Conservation (phyloP, 2,797 vertebrate species). For the Pseudomugil gertrudae region DNA sequence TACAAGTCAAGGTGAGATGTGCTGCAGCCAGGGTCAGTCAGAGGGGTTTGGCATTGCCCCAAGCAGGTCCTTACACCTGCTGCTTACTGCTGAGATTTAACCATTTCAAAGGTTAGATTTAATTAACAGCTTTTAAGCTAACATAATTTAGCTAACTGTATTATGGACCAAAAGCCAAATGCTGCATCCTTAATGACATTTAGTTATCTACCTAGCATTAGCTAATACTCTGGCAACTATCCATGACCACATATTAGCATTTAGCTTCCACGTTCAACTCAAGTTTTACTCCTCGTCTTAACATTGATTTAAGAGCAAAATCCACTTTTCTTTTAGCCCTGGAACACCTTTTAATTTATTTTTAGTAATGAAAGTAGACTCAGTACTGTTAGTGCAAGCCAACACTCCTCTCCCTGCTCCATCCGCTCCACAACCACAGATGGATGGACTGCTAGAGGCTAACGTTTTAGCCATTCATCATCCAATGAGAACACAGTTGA, state of each 20-base stretch:
- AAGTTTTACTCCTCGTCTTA: neutral
- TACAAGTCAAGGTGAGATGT: neutral
- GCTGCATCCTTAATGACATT: conserved; percentile 17
- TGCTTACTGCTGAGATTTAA: conserved; percentile 35
- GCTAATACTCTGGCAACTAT: conserved; percentile 5
- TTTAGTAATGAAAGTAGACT: neutral
- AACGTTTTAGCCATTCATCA: neutral
- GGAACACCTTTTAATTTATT: neutral
- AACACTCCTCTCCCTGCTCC: neutral
- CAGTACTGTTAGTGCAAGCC: neutral
- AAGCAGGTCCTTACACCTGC: conserved; percentile 2
- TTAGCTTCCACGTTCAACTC: neutral
- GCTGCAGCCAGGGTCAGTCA: conserved; percentile 9
- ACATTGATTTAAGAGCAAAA: neutral
- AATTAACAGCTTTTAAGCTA: conserved; percentile 41
- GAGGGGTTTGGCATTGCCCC: neutral
- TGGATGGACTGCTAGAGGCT: neutral
- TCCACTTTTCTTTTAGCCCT: conserved; percentile 1
- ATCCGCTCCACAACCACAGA: neutral
- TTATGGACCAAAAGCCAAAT: conserved; percentile 22
- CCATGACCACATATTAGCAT: neutral
- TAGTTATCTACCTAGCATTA: conserved; percentile 2
- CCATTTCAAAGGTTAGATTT: conserved; percentile 29
- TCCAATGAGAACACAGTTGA: neutral
- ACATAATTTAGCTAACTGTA: conserved; percentile 25